phyloP scores from a whole-genome alignment of 92 coral and sea anemone genomes.

The Diadumene lineata region DNA sequence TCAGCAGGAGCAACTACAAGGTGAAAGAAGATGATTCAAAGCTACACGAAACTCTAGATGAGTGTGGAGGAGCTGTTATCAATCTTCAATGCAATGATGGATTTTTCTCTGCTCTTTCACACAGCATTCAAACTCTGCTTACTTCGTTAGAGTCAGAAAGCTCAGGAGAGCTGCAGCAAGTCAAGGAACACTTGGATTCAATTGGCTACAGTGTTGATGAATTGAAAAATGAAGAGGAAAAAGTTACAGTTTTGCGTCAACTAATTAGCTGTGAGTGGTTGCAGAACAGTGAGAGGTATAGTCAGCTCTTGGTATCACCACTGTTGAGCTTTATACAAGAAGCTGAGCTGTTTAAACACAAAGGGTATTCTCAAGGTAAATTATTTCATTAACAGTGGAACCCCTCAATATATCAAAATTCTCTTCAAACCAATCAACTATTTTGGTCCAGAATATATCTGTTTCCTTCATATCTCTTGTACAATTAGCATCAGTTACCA shows the following conservation, averaged over 20 bases:
- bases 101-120: slow-evolving; percentile 56
- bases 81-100: slow-evolving; percentile 52
- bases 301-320: slow-evolving; percentile 57
- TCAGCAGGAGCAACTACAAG: slow-evolving; percentile 49
- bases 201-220: slow-evolving; percentile 53
- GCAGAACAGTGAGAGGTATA: slow-evolving; percentile 48
- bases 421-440: no score
- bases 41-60: slow-evolving; percentile 39
- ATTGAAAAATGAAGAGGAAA: slow-evolving; percentile 28
- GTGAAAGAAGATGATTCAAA: slow-evolving; percentile 41
- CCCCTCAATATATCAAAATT: no score
- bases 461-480: no score
- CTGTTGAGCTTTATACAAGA: slow-evolving; percentile 53
- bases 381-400: no score
- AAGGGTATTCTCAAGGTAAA: slow-evolving; percentile 62
- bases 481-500: no score
- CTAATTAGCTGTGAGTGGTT: slow-evolving; percentile 66
- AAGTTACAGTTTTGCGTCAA: slow-evolving; percentile 41
- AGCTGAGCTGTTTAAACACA: slow-evolving; percentile 45
- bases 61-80: slow-evolving; percentile 37
- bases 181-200: slow-evolving; percentile 47
- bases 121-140: slow-evolving; percentile 47
- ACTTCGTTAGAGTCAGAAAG: slow-evolving; percentile 25
- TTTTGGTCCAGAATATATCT: no score
- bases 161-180: slow-evolving; percentile 37